A percentile compares a stretch with the other conserved stretches of the same genome.
Evolutionary conservation across 2,888 invertebrate genomes (phyloP).

Genomic region (Lasioglossum zephyrum): DNA sequence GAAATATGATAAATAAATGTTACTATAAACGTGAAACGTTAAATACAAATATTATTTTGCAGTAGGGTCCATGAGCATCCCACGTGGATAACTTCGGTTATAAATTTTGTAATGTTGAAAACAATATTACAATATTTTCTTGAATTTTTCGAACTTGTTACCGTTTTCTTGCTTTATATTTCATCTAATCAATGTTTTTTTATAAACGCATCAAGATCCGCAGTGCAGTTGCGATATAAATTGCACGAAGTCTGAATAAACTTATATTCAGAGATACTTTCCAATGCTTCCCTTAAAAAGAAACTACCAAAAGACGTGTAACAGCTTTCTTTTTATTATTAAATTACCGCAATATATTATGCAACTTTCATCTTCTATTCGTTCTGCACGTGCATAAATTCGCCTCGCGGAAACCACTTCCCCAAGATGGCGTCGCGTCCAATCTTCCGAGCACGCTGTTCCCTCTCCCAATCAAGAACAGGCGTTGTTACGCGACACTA

Average conservation of each 20-base stretch:
- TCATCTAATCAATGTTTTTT: too few relatives aligned
- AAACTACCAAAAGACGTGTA: background rate
- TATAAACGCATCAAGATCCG: too few relatives aligned
- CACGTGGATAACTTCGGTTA: too few relatives aligned
- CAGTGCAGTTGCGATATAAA: background rate
- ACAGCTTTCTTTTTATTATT: background rate
- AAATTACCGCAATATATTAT: background rate
- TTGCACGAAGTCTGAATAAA: background rate
- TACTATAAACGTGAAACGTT: too few relatives aligned
- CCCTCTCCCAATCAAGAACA: background rate
- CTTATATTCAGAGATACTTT: background rate
- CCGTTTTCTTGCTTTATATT: too few relatives aligned
- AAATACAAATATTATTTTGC: too few relatives aligned
- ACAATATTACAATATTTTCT: too few relatives aligned
- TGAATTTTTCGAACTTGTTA: too few relatives aligned
- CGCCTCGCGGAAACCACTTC: background rate
- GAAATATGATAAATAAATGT: too few relatives aligned
- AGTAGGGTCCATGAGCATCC: too few relatives aligned
- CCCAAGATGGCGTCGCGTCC: background rate
- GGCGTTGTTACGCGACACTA: slow-evolving; percentile 6
- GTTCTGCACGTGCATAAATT: background rate
- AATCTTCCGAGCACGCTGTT: background rate
- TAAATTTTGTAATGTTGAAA: too few relatives aligned
- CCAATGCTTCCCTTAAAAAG: background rate
- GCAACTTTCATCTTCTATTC: background rate